A percentile compares a stretch with the other conserved stretches of the same genome.
Evolutionary conservation across 2,888 invertebrate species (phyloP).

Genomic region (Drosophila basisetae): DNA sequence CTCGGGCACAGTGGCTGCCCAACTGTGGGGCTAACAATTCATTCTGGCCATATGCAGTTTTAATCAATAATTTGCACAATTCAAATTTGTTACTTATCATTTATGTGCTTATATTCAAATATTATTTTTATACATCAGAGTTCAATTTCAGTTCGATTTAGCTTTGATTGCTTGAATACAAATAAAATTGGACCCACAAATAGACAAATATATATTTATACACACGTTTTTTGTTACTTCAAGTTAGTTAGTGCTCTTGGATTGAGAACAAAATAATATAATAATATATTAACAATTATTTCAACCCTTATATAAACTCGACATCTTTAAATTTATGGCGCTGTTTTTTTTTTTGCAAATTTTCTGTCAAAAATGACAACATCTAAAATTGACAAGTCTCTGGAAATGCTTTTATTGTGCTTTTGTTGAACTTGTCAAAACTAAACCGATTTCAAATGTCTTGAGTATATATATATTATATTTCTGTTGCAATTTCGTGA

Average conservation of each 20-base stretch:
- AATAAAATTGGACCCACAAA: background rate
- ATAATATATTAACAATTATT: background rate
- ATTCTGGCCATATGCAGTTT: background rate
- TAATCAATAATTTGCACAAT: background rate
- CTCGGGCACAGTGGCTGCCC: constrained; percentile 25
- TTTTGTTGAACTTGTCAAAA: background rate
- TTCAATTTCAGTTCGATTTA: background rate
- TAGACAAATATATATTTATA: background rate
- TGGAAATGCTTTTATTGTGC: too few relatives aligned
- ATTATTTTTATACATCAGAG: background rate
- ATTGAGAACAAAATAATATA: background rate
- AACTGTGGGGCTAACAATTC: constrained; percentile 27
- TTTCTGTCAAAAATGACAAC: background rate
- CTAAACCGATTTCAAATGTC: background rate
- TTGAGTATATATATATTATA: background rate
- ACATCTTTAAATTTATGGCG: background rate
- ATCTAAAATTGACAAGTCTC: too few relatives aligned
- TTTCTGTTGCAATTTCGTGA: background rate
- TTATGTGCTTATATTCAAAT: background rate
- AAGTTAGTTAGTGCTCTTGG: background rate
- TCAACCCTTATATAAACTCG: background rate
- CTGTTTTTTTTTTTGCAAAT: background rate
- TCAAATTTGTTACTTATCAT: too few relatives aligned
- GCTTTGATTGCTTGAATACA: background rate
- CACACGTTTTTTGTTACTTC: background rate